A percentile compares a stretch with the other conserved stretches of the same genome.
phyloP scores from a whole-genome alignment of 2,888 invertebrate genomes.

The Vesta saturnalis region DNA sequence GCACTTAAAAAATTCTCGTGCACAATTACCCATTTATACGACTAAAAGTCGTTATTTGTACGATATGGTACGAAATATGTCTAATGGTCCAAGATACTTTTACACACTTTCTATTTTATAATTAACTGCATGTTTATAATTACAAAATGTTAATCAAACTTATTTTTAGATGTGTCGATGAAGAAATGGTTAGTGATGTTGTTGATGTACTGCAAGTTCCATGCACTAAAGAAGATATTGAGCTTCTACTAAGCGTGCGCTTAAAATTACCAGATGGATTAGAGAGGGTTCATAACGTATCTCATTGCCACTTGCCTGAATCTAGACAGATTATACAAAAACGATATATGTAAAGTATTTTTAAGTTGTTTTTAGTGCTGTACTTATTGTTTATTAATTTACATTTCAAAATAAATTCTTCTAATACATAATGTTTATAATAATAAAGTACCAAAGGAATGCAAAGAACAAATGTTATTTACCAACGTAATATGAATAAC shows the following conservation, averaged over 20 bases:
- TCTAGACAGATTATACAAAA: conserved; percentile 64
- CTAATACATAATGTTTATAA: too few species aligned
- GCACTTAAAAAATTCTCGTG: too few species aligned
- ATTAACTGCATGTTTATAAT: too few species aligned
- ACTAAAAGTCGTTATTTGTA: too few species aligned
- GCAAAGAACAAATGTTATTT: too few species aligned
- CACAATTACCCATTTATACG: too few species aligned
- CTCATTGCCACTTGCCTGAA: conserved; percentile 65
- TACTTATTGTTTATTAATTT: not conserved
- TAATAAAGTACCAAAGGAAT: too few species aligned
- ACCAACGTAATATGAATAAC: too few species aligned
- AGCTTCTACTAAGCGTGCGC: conserved; percentile 53
- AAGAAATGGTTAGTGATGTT: conserved; percentile 64
- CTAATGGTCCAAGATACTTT: too few species aligned
- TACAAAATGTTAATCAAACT: not conserved
- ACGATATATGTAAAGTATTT: conserved; percentile 61
- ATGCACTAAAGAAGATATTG: conserved; percentile 56
- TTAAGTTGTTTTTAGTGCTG: not conserved
- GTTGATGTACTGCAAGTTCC: conserved; percentile 61
- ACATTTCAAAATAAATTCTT: too few species aligned
- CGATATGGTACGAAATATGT: too few species aligned
- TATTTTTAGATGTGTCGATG: conserved; percentile 62
- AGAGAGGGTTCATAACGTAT: conserved; percentile 64
- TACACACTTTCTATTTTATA: too few species aligned
- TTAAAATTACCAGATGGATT: conserved; percentile 56